Base-by-base conservation (phyloP, 2,113 vertebrate genomes). In the Carlito syrichta region DNA sequence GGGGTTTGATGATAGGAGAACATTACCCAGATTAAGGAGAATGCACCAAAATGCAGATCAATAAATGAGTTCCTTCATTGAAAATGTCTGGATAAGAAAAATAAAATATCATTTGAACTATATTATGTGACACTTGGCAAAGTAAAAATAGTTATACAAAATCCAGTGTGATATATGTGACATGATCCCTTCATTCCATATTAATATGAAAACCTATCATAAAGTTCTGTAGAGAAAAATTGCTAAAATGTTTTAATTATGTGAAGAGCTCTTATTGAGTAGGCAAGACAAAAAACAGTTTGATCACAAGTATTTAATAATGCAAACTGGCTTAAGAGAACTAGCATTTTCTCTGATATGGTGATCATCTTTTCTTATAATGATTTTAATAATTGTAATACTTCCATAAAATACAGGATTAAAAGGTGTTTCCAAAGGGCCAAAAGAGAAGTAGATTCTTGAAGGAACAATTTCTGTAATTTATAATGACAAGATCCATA, bases 131-230 rank as follows among this genome's bases (percentile, higher is more conserved):
- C 38, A 22, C 32, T 40, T 63, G 19, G 52, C 27, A 54, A 25
- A 74, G 35, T 32, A 63, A 91, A 91, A 73, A 30, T 30, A 45
- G 16, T 20, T 83, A 22, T 76, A 76, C 48, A 76, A 83, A 76
- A 19, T 3, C 11, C 13, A 22, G 13, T 56, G 5, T 81, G 50
- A 30, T 40, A 71, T n/a, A 40, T 91, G 89, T 74, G 20, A 43
- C 5, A 56, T 54, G 54, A 63, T 79, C 50, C 66, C 16, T n/a
- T 43, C 16, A 45, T 27, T 45, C 19, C 19, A 63, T 54, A 30
- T 27, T 74, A 62, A 22, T 45, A 66, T 50, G 3, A 43, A 62
- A 73, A 38, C 1, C 12, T 87, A 17, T 43, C 25, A 35, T 17
- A 73, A 88, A n/a, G 5, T 82, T 82, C 30, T 74, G 6, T 66